Conservation (phyloP, 2,113 vertebrate species). For the Chaenogobius annularis region DNA sequence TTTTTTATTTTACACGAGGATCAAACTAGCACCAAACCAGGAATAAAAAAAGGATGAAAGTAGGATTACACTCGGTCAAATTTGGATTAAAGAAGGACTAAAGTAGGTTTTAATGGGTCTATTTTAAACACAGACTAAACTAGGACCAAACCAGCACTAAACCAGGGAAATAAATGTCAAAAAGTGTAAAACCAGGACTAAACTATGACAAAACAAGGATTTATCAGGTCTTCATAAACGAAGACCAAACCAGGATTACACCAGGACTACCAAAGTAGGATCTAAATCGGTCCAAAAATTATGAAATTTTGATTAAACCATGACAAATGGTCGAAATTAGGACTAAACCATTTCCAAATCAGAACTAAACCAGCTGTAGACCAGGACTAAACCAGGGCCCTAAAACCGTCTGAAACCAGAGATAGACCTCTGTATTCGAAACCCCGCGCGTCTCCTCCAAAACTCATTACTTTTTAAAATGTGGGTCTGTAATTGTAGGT, state of each 20-base stretch:
- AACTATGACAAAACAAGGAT: no score
- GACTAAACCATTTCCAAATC: background rate
- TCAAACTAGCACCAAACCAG: no score
- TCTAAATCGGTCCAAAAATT: no score
- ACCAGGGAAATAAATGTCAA: background rate
- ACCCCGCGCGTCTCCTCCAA: background rate
- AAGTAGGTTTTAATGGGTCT: no score
- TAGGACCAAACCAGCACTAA: background rate
- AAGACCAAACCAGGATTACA: no score
- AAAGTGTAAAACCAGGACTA: background rate
- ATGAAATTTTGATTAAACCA: no score
- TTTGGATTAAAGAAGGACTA: no score
- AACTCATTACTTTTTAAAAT: conserved; percentile 2
- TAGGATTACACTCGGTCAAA: no score
- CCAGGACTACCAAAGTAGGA: no score
- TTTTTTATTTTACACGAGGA: no score
- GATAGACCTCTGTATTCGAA: background rate
- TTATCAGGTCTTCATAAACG: no score
- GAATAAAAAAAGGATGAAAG: no score
- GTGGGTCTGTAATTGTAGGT: conserved; percentile 21
- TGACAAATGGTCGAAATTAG: background rate
- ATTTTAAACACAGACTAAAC: background rate
- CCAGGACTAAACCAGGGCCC: background rate
- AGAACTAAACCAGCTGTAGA: background rate
- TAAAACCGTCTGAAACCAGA: background rate